Percentiles rank a stretch among this genome's conserved stretches.
These are phyloP conservation scores for Polyodon spathula DNA, from an alignment of 2,113 vertebrate genomes.

Conservation along the genomic window DNA sequence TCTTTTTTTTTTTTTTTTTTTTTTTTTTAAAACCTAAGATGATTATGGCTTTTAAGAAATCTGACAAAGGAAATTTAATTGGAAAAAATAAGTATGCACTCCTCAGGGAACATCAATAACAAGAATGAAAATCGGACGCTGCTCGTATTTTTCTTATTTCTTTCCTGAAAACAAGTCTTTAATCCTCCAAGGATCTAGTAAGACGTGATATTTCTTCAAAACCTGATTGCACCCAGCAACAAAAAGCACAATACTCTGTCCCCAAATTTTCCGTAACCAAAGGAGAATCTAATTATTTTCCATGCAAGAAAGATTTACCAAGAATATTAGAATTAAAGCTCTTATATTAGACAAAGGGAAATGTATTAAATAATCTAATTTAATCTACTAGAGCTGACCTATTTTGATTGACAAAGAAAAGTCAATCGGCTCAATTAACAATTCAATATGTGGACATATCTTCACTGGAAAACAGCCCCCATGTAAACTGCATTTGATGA, in stretches of 20 bases:
- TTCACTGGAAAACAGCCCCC: too few species aligned
- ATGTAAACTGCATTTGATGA: too few species aligned
- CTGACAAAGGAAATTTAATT: slow-evolving; percentile 57
- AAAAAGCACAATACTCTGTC: slow-evolving; percentile 18
- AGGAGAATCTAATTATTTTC: slow-evolving; percentile 74
- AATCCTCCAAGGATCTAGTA: slow-evolving; percentile 65
- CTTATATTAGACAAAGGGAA: slow-evolving; percentile 59
- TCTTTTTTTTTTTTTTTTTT: slow-evolving; percentile 42
- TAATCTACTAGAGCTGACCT: slow-evolving; percentile 64
- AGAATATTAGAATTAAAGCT: slow-evolving; percentile 58
- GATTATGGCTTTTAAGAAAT: slow-evolving; percentile 54
- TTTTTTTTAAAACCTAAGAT: slow-evolving; percentile 51
- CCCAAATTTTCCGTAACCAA: slow-evolving; percentile 32
- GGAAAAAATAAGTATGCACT: slow-evolving; percentile 31
- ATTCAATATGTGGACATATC: too few species aligned
- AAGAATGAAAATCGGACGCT: slow-evolving; percentile 42
- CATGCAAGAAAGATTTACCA: slow-evolving; percentile 45
- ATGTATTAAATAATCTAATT: slow-evolving; percentile 69
- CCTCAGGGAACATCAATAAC: slow-evolving; percentile 36
- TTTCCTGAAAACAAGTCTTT: slow-evolving; percentile 55
- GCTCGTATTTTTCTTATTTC: slow-evolving; percentile 40
- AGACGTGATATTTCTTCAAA: slow-evolving; percentile 48
- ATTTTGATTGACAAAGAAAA: slow-evolving; percentile 43
- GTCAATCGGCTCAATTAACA: neutral
- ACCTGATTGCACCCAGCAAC: slow-evolving; percentile 28